These are phyloP conservation scores for Lutjanus erythropterus DNA, from an alignment of 2,113 vertebrate genomes.

Conservation along the genomic window DNA sequence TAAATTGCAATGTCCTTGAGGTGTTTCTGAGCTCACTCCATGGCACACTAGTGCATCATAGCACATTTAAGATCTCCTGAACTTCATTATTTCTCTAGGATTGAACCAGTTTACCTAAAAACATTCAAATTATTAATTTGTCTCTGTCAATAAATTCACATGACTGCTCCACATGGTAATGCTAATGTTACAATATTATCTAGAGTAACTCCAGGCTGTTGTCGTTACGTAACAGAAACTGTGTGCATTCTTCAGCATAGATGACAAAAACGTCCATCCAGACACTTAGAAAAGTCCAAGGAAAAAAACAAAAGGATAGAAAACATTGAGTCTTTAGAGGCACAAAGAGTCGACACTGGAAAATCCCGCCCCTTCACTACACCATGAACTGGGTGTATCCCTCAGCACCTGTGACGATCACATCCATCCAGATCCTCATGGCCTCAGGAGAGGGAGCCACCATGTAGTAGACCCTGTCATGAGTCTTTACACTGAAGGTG, in stretches of 20 bases:
- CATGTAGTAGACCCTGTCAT: conserved; percentile 97
- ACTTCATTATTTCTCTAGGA: background rate
- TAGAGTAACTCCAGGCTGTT: background rate
- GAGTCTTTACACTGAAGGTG: conserved; percentile 97
- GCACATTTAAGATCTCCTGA: conserved; percentile 2
- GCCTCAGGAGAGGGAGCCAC: conserved; percentile 95
- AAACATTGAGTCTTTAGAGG: conserved; percentile 5
- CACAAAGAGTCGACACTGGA: background rate
- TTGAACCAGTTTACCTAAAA: conserved; percentile 13
- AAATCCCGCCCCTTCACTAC: conserved; percentile 64
- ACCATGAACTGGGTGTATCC: conserved; percentile 98
- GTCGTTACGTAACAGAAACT: background rate
- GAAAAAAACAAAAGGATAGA: background rate
- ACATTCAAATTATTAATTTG: background rate
- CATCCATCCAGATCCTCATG: conserved; percentile 99
- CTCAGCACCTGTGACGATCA: conserved; percentile 97
- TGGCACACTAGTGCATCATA: background rate
- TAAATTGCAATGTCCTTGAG: background rate
- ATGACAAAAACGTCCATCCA: background rate
- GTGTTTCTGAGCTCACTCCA: background rate
- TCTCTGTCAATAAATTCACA: conserved; percentile 7
- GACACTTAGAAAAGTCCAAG: background rate
- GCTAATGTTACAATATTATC: background rate
- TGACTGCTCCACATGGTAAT: conserved; percentile 1
- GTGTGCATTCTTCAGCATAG: conserved; percentile 4